These are phyloP conservation scores for Papilio helenus DNA, from an alignment of 1,140 invertebrate species.

Conservation along the genomic window DNA sequence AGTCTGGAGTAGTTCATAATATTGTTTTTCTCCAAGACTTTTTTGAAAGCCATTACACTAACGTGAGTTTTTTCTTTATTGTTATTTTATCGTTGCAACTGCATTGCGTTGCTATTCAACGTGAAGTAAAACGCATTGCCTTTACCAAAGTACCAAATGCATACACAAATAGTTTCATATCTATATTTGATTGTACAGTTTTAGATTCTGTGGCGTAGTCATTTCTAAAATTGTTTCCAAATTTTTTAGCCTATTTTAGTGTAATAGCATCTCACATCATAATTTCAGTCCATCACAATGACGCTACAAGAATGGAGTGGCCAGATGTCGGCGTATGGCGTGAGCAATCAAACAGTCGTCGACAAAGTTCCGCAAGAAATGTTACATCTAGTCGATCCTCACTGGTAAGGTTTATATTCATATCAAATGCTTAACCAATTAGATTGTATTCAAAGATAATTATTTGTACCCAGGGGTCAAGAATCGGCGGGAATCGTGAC, in stretches of 20 bases:
- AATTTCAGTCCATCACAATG: conserved; percentile 69
- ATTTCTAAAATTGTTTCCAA: too few species aligned
- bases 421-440: too few species aligned
- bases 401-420: conserved; percentile 79
- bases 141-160: too few species aligned
- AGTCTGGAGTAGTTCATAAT: conserved; percentile 83
- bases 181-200: too few species aligned
- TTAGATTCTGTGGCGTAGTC: too few species aligned
- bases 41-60: conserved; percentile 68
- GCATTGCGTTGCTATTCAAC: too few species aligned
- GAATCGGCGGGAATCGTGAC: conserved; percentile 98
- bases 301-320: conserved; percentile 70
- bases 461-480: conserved; percentile 89
- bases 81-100: conserved; percentile 10
- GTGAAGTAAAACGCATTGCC: too few species aligned
- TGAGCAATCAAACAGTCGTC: conserved; percentile 77
- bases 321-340: conserved; percentile 76
- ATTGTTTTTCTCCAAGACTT: conserved; percentile 83
- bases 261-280: background rate
- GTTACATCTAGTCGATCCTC: conserved; percentile 84
- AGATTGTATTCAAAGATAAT: background rate
- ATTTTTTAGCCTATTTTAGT: too few species aligned
- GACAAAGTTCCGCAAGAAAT: conserved; percentile 84
- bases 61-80: conserved; percentile 41
- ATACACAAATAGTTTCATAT: too few species aligned